Evolutionary conservation across 2,888 invertebrate species (phyloP), one percentile per base, ranked within the genome.

Genomic region (Melanostoma mellinum): DNA sequence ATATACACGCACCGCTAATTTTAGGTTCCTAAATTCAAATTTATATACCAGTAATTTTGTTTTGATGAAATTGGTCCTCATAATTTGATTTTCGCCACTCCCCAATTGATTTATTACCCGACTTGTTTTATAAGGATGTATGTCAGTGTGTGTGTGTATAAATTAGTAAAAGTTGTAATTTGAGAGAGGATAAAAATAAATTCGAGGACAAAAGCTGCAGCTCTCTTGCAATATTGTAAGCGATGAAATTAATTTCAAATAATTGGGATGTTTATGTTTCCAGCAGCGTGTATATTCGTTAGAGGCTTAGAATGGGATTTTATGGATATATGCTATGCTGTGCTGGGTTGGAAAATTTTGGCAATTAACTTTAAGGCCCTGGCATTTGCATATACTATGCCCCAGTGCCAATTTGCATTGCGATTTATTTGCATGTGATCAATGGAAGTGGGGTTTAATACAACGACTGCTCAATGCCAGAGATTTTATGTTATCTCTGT

Each of bases 21-120:
- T 61, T 1, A 48, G 71, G 77, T 44, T 81, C 32, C 46, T 6
- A 78, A 73, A 69, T 78, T 73, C 68, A 56, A 78, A 78, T 78
- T 82, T 73, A 82, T 82, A 61, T 58, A 40, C 73, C 77, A 73
- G 78, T 78, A 69, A 82, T 82, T 82, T 78, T 78, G 56, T 81
- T 82, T 78, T 82, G 82, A 82, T 78, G 78, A 73, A 82, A 82
- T 82, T 82, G 68, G 63, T 73, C 46, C 78, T 74, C 46, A 78
- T 82, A 82, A 82, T 73, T 78, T 82, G 82, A 78, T 82, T 82
- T 63, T 52, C 55, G 56, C 50, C 61, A 78, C 68, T 68, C 82
- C 78, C 65, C 40, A 61, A 60, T 67, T 10, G 71, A 76, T 81
- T 71, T 67, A 81, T 72, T 58, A 20, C 38, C 9, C 20, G 6